Percentiles rank a stretch among this genome's conserved stretches.
Conservation (phyloP, 2,888 invertebrate species). For the Spisula solida region DNA sequence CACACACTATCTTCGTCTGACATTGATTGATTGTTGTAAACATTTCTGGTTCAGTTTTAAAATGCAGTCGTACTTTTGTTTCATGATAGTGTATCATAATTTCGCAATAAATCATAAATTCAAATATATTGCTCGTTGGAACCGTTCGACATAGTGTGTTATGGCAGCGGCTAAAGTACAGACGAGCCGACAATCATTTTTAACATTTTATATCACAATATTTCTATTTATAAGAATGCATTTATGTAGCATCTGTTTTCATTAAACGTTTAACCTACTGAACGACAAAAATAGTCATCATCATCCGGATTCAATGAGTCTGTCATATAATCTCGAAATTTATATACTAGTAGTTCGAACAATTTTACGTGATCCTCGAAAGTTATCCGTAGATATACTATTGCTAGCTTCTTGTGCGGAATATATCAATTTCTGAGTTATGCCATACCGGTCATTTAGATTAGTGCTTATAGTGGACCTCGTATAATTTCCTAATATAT, state of each 20-base stretch:
- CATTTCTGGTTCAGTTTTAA: not conserved
- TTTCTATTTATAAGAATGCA: not conserved
- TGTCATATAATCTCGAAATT: too few relatives aligned
- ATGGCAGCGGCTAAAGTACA: not conserved
- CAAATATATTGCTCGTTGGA: not conserved
- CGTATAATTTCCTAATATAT: too few relatives aligned
- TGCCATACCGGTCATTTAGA: too few relatives aligned
- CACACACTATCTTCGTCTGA: not conserved
- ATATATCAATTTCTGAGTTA: too few relatives aligned
- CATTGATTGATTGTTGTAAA: not conserved
- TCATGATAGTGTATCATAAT: not conserved
- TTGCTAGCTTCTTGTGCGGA: too few relatives aligned
- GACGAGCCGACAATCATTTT: not conserved
- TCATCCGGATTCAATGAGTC: too few relatives aligned
- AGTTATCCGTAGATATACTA: too few relatives aligned
- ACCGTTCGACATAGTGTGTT: not conserved
- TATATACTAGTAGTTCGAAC: too few relatives aligned
- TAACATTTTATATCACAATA: not conserved
- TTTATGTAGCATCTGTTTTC: not conserved
- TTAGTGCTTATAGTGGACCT: too few relatives aligned
- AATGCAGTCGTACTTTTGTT: not conserved
- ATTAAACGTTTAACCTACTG: not conserved
- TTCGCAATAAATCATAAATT: not conserved
- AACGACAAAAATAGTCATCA: not conserved
- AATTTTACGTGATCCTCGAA: too few relatives aligned